Percentiles rank a stretch among this genome's conserved stretches.
phyloP scores from a whole-genome alignment of 2,113 vertebrate species.

The Vireo altiloquus region DNA sequence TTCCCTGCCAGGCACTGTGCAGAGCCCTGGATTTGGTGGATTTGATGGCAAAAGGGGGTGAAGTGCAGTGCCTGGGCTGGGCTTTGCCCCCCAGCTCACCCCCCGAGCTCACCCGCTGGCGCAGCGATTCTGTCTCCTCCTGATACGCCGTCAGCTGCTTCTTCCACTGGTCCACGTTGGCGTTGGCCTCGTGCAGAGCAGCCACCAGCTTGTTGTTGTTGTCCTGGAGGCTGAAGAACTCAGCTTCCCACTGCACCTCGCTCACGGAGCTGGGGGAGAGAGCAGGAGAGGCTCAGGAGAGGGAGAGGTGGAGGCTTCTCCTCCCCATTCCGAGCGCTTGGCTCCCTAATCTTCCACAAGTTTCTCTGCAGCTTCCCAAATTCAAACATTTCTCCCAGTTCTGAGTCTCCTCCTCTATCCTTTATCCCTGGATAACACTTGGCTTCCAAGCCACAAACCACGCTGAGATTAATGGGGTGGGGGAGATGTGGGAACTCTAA shows the following conservation, averaged over 20 bases:
- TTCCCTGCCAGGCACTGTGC: neutral
- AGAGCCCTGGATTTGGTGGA: neutral
- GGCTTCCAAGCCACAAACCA: neutral
- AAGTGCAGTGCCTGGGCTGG: neutral
- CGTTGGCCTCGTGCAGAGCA: constrained; percentile 89
- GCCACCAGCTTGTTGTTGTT: constrained; percentile 90
- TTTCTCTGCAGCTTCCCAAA: neutral
- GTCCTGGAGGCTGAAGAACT: constrained; percentile 95
- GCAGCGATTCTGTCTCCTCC: constrained; percentile 85
- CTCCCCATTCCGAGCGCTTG: neutral
- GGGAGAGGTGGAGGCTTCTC: neutral
- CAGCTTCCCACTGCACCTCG: constrained; percentile 93
- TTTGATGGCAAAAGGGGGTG: neutral
- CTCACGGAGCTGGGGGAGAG: constrained; percentile 82
- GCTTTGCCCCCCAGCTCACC: neutral
- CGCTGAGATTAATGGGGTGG: neutral
- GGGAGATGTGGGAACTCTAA: neutral
- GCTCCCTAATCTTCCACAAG: too few relatives aligned
- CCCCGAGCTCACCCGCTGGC: constrained; percentile 79
- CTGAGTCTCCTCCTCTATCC: neutral
- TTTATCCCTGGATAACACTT: neutral
- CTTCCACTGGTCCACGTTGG: constrained; percentile 94
- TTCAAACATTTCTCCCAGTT: neutral
- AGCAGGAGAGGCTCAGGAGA: neutral
- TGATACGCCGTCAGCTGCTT: constrained; percentile 91